phyloP scores from a whole-genome alignment of 2,797 vertebrate genomes.

The Catostomus latipinnis region DNA sequence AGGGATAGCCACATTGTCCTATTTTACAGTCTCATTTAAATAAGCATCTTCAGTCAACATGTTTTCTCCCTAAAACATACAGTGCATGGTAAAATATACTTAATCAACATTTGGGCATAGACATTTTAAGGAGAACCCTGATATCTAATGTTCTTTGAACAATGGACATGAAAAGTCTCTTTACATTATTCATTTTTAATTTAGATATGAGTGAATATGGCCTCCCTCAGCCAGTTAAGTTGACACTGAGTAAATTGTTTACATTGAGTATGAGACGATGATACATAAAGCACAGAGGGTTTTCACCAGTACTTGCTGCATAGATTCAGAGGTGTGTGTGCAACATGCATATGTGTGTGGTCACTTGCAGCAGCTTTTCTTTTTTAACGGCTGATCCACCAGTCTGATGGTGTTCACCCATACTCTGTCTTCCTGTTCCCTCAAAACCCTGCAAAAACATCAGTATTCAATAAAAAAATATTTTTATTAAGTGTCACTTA shows the following conservation, averaged over 20 bases:
- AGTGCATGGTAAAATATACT: background rate
- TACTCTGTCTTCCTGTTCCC: conserved; percentile 86
- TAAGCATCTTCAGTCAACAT: background rate
- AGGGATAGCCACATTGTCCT: no score
- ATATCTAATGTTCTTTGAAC: no score
- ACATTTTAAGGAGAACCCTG: background rate
- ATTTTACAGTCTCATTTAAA: background rate
- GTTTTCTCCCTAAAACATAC: background rate
- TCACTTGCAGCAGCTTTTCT: conserved; percentile 86
- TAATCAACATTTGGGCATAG: background rate
- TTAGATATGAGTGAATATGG: background rate
- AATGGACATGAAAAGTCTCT: no score
- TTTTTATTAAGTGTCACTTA: no score
- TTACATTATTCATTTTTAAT: no score
- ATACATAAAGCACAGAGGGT: background rate
- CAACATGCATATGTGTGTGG: conserved; percentile 1
- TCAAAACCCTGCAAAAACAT: conserved; percentile 71
- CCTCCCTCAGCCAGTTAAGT: background rate
- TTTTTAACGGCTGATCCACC: conserved; percentile 74
- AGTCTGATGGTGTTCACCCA: conserved; percentile 82
- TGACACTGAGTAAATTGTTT: background rate
- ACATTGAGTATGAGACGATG: background rate
- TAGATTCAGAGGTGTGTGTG: background rate
- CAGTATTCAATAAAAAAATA: background rate
- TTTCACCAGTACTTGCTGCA: background rate